These are phyloP conservation scores for Temnothorax nylanderi DNA, from an alignment of 1,140 invertebrate species.

Conservation along the genomic window DNA sequence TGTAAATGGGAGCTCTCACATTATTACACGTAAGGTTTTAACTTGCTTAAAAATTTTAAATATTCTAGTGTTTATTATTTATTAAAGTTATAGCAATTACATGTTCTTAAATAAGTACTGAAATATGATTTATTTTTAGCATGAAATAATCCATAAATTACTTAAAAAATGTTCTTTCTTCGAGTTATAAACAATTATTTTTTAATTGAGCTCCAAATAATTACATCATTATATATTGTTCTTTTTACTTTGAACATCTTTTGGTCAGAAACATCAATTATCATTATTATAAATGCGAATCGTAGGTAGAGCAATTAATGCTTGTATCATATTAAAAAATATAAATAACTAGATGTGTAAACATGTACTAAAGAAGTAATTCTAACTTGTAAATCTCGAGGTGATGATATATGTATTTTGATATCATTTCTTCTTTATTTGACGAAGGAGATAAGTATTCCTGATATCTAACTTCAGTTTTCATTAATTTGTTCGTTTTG, in stretches of 20 bases:
- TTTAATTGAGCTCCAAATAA: neutral
- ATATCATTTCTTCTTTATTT: slow-evolving; percentile 7
- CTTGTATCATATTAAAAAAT: neutral
- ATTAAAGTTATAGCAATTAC: neutral
- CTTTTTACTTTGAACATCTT: neutral
- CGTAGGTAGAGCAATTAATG: neutral
- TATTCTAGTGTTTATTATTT: neutral
- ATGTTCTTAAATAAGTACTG: too few species aligned
- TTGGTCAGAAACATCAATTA: neutral
- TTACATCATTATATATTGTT: neutral
- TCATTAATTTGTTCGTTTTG: neutral
- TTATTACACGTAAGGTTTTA: neutral
- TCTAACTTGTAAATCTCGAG: slow-evolving; percentile 51
- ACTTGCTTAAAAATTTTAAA: neutral
- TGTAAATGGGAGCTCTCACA: neutral
- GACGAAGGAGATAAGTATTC: neutral
- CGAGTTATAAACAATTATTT: neutral
- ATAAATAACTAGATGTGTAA: neutral
- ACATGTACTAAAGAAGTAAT: neutral
- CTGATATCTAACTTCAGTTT: neutral
- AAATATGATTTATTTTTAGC: too few species aligned
- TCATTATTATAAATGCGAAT: neutral
- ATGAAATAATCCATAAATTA: neutral
- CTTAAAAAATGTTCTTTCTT: neutral
- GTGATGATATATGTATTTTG: slow-evolving; percentile 30